Conservation (phyloP, 92 coral and sea anemone genomes). For the Diadumene lineata region DNA sequence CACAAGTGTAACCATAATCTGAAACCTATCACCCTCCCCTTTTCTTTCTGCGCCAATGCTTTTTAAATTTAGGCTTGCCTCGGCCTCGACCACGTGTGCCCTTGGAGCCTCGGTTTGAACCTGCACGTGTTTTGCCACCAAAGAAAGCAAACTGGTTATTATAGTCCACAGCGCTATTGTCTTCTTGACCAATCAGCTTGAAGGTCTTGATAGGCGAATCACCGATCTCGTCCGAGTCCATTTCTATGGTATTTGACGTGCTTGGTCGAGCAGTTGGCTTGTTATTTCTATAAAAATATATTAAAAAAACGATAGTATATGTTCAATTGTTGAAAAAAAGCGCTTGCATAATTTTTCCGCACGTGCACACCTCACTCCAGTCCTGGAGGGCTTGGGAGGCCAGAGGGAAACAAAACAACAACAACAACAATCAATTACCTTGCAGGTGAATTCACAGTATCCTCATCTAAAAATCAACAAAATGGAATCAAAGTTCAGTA, state of each 20-base stretch:
- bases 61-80: neutral
- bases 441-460: too few relatives aligned
- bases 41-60: conserved; percentile 1
- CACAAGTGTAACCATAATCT: too few relatives aligned
- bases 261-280: neutral
- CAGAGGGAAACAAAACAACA: too few relatives aligned
- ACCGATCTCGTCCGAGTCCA: conserved; percentile 37
- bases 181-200: conserved; percentile 34
- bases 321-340: neutral
- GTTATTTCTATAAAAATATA: neutral
- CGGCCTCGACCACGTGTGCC: conserved; percentile 5
- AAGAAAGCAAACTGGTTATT: conserved; percentile 37
- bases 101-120: conserved; percentile 14
- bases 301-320: too few relatives aligned
- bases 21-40: too few relatives aligned
- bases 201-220: conserved; percentile 39
- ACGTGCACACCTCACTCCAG: too few relatives aligned
- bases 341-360: too few relatives aligned
- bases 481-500: too few relatives aligned
- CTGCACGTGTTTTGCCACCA: neutral
- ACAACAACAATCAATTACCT: too few relatives aligned
- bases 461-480: too few relatives aligned
- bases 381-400: too few relatives aligned
- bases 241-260: conserved; percentile 12
- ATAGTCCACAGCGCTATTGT: conserved; percentile 21